phyloP scores from a whole-genome alignment of 1,140 invertebrate genomes.

The Calliphora vicina region DNA sequence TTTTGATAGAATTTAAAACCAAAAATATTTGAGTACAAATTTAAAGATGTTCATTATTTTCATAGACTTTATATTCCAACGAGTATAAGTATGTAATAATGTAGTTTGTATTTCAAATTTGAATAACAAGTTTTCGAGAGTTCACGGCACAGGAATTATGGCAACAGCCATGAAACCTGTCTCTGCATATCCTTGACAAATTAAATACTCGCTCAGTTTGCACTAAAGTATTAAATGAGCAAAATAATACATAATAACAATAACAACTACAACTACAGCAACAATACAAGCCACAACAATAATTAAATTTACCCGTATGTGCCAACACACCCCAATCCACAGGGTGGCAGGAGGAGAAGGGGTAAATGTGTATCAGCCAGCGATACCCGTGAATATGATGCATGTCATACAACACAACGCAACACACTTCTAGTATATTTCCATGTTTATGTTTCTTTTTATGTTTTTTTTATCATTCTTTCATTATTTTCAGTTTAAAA shows the following conservation, averaged over 20 bases:
- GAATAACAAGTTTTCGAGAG: no score
- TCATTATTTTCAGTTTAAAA: neutral
- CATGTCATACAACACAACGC: no score
- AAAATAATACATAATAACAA: neutral
- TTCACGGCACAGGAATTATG: neutral
- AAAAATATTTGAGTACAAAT: no score
- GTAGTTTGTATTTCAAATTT: no score
- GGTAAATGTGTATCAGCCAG: no score
- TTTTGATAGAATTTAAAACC: no score
- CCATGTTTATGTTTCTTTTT: neutral
- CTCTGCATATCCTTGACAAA: neutral
- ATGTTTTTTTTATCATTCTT: neutral
- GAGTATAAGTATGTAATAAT: no score
- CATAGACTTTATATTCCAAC: no score
- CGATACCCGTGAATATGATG: no score
- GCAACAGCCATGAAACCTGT: neutral
- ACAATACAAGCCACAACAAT: neutral
- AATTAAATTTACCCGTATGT: neutral
- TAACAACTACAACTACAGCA: neutral
- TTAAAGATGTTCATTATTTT: no score
- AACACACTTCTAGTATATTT: neutral
- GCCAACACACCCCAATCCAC: neutral
- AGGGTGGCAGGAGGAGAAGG: no score
- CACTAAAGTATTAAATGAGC: neutral
- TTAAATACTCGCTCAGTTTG: neutral